Percentiles rank a stretch among this genome's conserved stretches.
phyloP scores from a whole-genome alignment of 2,113 vertebrate species.

The Corynorhinus townsendii region DNA sequence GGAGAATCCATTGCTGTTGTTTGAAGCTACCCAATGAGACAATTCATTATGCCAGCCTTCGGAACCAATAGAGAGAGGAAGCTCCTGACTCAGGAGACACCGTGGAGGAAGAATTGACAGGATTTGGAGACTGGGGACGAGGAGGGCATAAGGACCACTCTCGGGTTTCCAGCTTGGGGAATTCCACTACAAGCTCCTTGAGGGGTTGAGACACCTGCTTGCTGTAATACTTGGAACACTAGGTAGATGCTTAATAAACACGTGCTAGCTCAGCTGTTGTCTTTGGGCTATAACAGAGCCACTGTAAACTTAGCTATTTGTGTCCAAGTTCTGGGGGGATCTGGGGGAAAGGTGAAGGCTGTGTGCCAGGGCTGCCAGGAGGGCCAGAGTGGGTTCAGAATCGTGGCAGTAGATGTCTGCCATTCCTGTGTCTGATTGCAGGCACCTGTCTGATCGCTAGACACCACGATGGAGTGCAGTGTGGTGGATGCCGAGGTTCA shows the following conservation, averaged over 20 bases:
- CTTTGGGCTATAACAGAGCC: neutral
- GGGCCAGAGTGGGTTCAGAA: neutral
- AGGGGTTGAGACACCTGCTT: neutral
- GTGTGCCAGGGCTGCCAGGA: neutral
- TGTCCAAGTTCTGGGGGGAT: rapidly evolving
- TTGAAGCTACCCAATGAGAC: neutral
- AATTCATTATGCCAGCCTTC: neutral
- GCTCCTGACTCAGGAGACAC: neutral
- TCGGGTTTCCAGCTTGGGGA: neutral
- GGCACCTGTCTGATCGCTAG: neutral
- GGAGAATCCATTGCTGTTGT: neutral
- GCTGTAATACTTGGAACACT: neutral
- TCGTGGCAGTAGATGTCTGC: neutral
- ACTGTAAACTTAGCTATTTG: neutral
- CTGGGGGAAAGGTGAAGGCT: neutral
- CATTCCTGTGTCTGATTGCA: neutral
- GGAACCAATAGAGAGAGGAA: neutral
- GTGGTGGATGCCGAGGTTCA: no score
- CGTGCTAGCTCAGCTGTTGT: neutral
- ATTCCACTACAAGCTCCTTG: neutral
- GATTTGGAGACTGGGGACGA: neutral
- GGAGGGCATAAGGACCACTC: no score
- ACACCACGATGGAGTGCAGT: rapidly evolving
- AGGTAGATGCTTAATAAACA: neutral
- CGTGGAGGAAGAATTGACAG: neutral